phyloP scores from a whole-genome alignment of 2,113 vertebrate species.

The Lathamus discolor region DNA sequence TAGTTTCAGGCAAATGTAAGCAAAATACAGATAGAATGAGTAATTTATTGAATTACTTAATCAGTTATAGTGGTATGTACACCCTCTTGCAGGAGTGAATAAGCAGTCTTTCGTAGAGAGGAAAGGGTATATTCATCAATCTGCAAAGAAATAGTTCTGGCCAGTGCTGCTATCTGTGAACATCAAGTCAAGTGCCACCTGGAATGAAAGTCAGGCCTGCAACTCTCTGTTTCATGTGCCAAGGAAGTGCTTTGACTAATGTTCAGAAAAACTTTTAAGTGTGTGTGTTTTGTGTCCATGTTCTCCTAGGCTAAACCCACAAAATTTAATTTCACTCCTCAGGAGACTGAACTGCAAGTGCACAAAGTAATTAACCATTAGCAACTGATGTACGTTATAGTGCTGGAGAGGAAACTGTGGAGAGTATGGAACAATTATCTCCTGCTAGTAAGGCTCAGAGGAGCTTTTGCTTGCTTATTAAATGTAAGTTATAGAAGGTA shows the following conservation, averaged over 20 bases:
- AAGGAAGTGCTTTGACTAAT: neutral
- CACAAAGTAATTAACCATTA: constrained; percentile 68
- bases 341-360: constrained; percentile 41
- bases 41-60: neutral
- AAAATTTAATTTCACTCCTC: constrained; percentile 62
- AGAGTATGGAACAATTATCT: constrained; percentile 46
- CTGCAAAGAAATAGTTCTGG: neutral
- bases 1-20: neutral
- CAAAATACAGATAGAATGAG: neutral
- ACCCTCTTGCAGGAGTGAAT: neutral
- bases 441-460: constrained; percentile 32
- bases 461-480: constrained; percentile 28
- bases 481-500: constrained; percentile 16
- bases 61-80: neutral
- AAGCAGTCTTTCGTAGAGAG: neutral
- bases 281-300: neutral
- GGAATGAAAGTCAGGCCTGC: neutral
- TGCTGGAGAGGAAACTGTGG: constrained; percentile 4
- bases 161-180: neutral
- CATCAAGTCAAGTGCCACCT: neutral
- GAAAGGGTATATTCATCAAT: neutral
- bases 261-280: constrained; percentile 1
- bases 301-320: constrained; percentile 36
- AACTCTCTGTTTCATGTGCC: neutral
- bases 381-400: neutral